Evolutionary conservation across 2,797 vertebrate genomes (phyloP), one percentile per base, ranked within the genome.

Genomic region (Pseudomugil gertrudae): DNA sequence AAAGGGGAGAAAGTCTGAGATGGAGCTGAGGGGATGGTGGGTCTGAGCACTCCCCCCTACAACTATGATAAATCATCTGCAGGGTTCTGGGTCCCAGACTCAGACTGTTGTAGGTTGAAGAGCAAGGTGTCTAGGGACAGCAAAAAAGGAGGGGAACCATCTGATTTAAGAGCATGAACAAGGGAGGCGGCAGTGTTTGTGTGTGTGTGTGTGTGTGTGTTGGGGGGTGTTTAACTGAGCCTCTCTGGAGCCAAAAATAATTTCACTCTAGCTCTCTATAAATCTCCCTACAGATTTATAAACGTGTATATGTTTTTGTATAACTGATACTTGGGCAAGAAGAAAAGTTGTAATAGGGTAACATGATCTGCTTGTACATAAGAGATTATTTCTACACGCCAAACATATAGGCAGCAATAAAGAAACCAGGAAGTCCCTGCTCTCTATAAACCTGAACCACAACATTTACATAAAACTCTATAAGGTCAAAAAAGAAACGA

Each of bases 121-220:
- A 82, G 79, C 70, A 69, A 79, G 71, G 74, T 81, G 72, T 87
- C 82, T 79, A 84, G 81, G 85, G 78, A 87, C 66, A 79, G 68
- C 74, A 72, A 81, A 13, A 68, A 27, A 74, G 81, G 80, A 65
- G 72, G 75, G 71, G 71, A 69, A 77, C 57, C 63, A 65, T 78
- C 79, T 87, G 84, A 90, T 91, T 89, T 87, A 90, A 74, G 83
- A 85, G 78, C 64, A 58, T 61, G 70, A 75, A 66, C 76, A 81
- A 74, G 77, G 54, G 30, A 19, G 17, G 40, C 5, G 5, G 23
- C 2, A 80, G 59, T 80, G 81, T 81, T 81, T 74, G 29, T 29
- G 29, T 29, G 29, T 29, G 29, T 29, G 29, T 29, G 29, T 29
- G 29, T 29, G 29, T 29, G 29, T 29, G 29, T 5, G 80, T 72